Conservation (phyloP, 2,888 invertebrate species). For the Dryomyza anilis region DNA sequence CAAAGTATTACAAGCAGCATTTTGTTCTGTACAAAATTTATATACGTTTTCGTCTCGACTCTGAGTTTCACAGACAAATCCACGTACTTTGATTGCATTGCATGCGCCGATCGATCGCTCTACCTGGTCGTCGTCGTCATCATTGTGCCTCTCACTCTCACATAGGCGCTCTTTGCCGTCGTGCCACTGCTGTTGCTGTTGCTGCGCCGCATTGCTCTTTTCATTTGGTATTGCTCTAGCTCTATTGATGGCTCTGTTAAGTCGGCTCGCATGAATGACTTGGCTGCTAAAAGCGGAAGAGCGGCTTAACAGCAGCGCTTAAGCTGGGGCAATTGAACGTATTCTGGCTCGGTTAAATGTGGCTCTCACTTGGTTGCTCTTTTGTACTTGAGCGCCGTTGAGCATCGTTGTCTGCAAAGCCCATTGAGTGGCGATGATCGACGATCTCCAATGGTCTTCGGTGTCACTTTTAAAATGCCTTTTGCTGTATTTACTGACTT, state of each 20-base stretch:
- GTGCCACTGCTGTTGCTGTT: not conserved
- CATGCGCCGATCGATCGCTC: not conserved
- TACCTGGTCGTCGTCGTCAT: not conserved
- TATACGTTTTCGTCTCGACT: too few species aligned
- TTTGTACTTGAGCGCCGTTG: not conserved
- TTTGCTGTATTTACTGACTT: slow-evolving; percentile 2
- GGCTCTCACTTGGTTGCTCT: not conserved
- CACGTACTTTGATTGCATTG: not conserved
- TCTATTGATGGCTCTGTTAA: not conserved
- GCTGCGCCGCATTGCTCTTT: not conserved
- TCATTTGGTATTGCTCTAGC: not conserved
- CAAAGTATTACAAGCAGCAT: slow-evolving; percentile 56
- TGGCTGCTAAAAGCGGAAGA: not conserved
- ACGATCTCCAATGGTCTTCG: not conserved
- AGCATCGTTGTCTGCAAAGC: not conserved
- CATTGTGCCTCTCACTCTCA: too few species aligned
- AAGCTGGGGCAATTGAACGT: not conserved
- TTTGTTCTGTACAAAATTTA: slow-evolving; percentile 29
- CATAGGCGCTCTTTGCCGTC: not conserved
- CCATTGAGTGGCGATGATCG: not conserved
- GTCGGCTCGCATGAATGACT: not conserved
- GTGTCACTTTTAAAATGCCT: not conserved
- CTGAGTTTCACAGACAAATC: not conserved
- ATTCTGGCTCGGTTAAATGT: not conserved
- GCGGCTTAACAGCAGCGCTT: slow-evolving; percentile 13